A percentile compares a stretch with the other conserved stretches of the same genome.
phyloP scores from a whole-genome alignment of 2,797 vertebrate genomes.

The Lemur catta region DNA sequence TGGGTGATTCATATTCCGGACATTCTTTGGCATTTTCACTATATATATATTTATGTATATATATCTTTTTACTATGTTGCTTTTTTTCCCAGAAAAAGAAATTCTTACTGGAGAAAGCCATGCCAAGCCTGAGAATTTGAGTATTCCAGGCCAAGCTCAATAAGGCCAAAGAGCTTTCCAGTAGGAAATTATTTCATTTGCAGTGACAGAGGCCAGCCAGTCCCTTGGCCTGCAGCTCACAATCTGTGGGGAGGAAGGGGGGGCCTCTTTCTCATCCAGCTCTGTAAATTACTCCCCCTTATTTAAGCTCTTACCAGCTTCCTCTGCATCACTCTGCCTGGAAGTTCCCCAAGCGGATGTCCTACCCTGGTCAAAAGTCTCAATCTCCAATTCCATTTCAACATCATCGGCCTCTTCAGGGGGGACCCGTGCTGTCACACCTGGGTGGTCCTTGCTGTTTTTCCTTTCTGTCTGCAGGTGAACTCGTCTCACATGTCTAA shows the following conservation, averaged over 20 bases:
- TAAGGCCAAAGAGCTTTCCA: neutral
- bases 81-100: slow-evolving; percentile 18
- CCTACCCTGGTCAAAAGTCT: neutral
- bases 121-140: slow-evolving; percentile 14
- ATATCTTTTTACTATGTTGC: neutral
- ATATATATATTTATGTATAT: neutral
- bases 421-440: accelerated
- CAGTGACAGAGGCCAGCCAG: neutral
- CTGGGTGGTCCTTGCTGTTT: neutral
- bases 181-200: neutral
- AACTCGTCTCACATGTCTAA: neutral
- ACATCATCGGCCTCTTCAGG: neutral
- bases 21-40: slow-evolving; percentile 46
- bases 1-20: slow-evolving; percentile 17
- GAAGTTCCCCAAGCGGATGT: neutral
- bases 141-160: neutral
- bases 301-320: neutral
- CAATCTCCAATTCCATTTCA: neutral
- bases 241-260: neutral
- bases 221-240: neutral
- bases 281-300: neutral
- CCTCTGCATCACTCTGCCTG: neutral
- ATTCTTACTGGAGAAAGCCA: slow-evolving; percentile 17
- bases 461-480: neutral
- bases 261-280: neutral